These are phyloP conservation scores for Epinotia ramella DNA, from an alignment of 2,888 invertebrate species.

Conservation along the genomic window DNA sequence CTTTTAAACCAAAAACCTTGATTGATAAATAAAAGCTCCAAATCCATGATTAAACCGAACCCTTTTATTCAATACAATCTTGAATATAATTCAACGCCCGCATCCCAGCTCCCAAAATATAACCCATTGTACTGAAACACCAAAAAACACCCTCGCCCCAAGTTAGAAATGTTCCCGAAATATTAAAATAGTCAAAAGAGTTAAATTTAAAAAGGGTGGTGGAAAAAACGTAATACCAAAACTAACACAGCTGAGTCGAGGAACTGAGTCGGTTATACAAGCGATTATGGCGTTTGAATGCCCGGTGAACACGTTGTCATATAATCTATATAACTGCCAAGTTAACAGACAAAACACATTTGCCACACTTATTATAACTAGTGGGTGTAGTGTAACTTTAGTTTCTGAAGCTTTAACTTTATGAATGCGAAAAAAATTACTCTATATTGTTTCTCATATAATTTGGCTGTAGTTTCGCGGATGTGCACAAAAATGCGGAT, in stretches of 20 bases:
- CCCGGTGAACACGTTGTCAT: constrained; percentile 8
- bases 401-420: no score
- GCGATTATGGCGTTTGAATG: constrained; percentile 51
- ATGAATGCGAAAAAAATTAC: background rate
- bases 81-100: constrained; percentile 64
- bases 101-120: constrained; percentile 66
- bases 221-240: constrained; percentile 75
- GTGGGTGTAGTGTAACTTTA: no score
- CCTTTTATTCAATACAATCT: constrained; percentile 55
- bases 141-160: constrained; percentile 76
- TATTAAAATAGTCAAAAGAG: constrained; percentile 85
- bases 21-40: constrained; percentile 40
- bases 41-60: constrained; percentile 58
- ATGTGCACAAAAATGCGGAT: background rate
- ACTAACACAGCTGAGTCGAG: constrained; percentile 81
- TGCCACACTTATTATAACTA: background rate
- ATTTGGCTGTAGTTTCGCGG: background rate
- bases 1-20: constrained; percentile 34
- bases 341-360: background rate
- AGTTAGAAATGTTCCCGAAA: constrained; percentile 78
- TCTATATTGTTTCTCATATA: background rate
- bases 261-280: constrained; percentile 58
- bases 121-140: constrained; percentile 66
- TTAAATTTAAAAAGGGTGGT: constrained; percentile 83
- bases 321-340: background rate